Evolutionary conservation across 1,140 invertebrate genomes (phyloP).

Genomic region (Mya arenaria): DNA sequence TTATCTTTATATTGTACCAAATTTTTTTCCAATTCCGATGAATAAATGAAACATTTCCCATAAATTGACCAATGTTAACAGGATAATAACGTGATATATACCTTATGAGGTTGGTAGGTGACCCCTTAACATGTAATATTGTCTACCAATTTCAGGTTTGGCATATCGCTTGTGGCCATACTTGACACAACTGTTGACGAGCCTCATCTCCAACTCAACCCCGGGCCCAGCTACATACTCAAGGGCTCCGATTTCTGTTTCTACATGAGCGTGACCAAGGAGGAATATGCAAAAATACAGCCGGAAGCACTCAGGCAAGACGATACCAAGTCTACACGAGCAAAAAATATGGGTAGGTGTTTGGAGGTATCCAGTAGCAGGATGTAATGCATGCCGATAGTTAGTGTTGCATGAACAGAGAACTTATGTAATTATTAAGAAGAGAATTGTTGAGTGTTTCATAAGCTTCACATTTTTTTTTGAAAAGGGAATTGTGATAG

Average conservation of each 20-base stretch:
- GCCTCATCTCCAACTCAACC: slow-evolving; percentile 95
- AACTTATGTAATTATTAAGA: not conserved
- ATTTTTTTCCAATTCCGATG: too few species aligned
- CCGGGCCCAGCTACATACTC: slow-evolving; percentile 97
- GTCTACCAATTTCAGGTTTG: slow-evolving; percentile 93
- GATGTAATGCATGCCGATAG: not conserved
- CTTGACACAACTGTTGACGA: slow-evolving; percentile 90
- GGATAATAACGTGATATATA: too few species aligned
- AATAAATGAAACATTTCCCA: too few species aligned
- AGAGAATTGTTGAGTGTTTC: not conserved
- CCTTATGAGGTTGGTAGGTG: too few species aligned
- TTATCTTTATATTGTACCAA: too few species aligned
- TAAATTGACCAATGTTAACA: too few species aligned
- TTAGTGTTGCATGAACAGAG: not conserved
- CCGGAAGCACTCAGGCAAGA: slow-evolving; percentile 57
- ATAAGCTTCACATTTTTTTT: not conserved
- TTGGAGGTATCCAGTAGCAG: not conserved
- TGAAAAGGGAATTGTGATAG: not conserved
- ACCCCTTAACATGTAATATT: too few species aligned
- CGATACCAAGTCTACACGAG: slow-evolving; percentile 43
- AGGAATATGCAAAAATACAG: slow-evolving; percentile 83
- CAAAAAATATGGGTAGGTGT: slow-evolving; percentile 68
- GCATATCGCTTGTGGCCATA: slow-evolving; percentile 96
- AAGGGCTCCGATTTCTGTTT: slow-evolving; percentile 95
- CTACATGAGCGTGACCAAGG: slow-evolving; percentile 98